Conservation (phyloP, 2,113 vertebrate species). For the Chunga burmeisteri region DNA sequence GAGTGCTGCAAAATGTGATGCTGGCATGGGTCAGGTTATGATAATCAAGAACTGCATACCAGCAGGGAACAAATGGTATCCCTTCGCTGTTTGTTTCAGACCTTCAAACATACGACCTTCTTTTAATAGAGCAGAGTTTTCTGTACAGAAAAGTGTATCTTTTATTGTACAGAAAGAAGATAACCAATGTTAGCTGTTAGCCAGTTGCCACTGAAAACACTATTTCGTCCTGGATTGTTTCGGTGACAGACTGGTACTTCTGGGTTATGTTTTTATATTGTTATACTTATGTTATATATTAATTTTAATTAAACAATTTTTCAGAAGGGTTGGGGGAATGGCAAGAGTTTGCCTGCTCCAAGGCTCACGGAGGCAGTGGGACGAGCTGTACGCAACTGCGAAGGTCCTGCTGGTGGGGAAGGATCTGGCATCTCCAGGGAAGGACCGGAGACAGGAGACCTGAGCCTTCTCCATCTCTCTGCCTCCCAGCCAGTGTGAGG, state of each 20-base stretch:
- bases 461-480: neutral
- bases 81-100: neutral
- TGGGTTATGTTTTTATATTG: neutral
- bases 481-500: neutral
- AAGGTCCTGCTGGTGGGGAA: neutral
- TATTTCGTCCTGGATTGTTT: neutral
- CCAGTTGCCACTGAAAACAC: neutral
- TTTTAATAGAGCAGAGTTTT: neutral
- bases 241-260: neutral
- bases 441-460: neutral
- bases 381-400: accelerated
- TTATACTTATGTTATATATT: neutral
- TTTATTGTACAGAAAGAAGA: neutral
- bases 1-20: neutral
- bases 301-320: neutral
- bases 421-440: neutral
- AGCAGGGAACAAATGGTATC: neutral
- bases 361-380: neutral
- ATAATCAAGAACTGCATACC: neutral
- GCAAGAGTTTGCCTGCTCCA: neutral
- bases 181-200: neutral
- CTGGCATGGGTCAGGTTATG: neutral
- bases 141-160: neutral
- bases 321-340: neutral
- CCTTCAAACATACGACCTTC: neutral